Percentiles rank a stretch among this genome's conserved stretches.
phyloP scores from a whole-genome alignment of 2,888 invertebrate species.

The Rutpela maculata region DNA sequence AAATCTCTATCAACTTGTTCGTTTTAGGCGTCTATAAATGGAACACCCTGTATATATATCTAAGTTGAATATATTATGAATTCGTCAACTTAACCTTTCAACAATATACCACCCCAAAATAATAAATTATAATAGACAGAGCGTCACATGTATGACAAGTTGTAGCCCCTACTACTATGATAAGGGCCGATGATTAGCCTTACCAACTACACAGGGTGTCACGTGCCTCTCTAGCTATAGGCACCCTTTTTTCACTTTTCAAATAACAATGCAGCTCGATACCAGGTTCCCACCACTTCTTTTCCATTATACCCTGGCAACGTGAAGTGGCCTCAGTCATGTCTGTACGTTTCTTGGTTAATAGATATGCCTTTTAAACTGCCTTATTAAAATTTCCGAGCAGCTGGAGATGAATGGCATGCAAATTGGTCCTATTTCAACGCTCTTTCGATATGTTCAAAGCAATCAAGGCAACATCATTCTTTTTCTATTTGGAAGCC shows the following conservation, averaged over 20 bases:
- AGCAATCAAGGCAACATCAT: constrained; percentile 61
- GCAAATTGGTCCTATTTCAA: constrained; percentile 73
- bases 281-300: constrained; percentile 61
- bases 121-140: not conserved
- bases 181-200: constrained; percentile 57
- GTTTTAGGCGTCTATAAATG: too few relatives aligned
- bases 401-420: constrained; percentile 74
- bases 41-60: too few relatives aligned
- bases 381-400: constrained; percentile 76
- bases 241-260: constrained; percentile 50
- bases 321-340: constrained; percentile 63
- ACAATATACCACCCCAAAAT: not conserved
- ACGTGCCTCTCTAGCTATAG: constrained; percentile 54
- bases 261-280: constrained; percentile 57
- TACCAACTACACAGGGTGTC: constrained; percentile 53
- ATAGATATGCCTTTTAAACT: constrained; percentile 71
- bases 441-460: constrained; percentile 62
- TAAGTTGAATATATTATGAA: not conserved
- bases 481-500: constrained; percentile 40
- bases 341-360: constrained; percentile 59
- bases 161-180: not conserved
- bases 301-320: constrained; percentile 60
- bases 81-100: not conserved
- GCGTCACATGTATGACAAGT: not conserved
- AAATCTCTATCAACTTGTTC: too few relatives aligned